Evolutionary conservation across 2,797 vertebrate species (phyloP).

Genomic region (Arnoldichthys spilopterus): DNA sequence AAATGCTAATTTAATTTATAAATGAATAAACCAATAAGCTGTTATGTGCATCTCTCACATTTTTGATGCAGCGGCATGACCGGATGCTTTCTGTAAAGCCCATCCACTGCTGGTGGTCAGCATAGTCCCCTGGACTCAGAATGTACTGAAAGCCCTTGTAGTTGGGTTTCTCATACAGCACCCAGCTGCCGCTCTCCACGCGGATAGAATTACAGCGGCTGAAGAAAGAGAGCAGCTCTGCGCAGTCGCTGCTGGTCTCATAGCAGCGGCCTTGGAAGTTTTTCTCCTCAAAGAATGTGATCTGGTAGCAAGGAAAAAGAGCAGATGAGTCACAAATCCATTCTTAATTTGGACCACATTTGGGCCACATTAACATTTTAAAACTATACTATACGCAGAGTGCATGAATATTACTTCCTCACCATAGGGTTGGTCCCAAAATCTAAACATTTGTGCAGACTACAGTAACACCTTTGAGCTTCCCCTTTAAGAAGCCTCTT

Average conservation of each 20-base stretch:
- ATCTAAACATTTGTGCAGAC: neutral
- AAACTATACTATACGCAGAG: neutral
- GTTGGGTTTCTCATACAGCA: constrained; percentile 33
- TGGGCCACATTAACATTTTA: neutral
- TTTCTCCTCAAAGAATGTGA: constrained; percentile 37
- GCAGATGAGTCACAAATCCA: neutral
- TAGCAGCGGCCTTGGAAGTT: constrained; percentile 40
- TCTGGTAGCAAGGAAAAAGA: neutral
- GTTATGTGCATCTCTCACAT: constrained; percentile 22
- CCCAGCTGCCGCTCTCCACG: constrained; percentile 35
- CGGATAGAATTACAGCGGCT: constrained; percentile 37
- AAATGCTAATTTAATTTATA: too few relatives aligned
- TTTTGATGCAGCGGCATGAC: constrained; percentile 42
- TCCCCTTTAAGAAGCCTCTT: neutral
- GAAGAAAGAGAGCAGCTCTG: constrained; percentile 27
- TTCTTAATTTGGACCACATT: neutral
- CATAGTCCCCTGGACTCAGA: constrained; percentile 10
- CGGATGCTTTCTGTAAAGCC: constrained; percentile 26
- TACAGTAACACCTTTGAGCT: neutral
- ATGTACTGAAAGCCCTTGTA: constrained; percentile 34
- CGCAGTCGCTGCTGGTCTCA: constrained; percentile 29
- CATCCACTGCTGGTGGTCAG: constrained; percentile 24
- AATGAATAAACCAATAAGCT: too few relatives aligned
- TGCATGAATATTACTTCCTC: neutral
- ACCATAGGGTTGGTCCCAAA: neutral